These are phyloP conservation scores for Ambastaia sidthimunki DNA, from an alignment of 2,797 vertebrate genomes.

Conservation along the genomic window DNA sequence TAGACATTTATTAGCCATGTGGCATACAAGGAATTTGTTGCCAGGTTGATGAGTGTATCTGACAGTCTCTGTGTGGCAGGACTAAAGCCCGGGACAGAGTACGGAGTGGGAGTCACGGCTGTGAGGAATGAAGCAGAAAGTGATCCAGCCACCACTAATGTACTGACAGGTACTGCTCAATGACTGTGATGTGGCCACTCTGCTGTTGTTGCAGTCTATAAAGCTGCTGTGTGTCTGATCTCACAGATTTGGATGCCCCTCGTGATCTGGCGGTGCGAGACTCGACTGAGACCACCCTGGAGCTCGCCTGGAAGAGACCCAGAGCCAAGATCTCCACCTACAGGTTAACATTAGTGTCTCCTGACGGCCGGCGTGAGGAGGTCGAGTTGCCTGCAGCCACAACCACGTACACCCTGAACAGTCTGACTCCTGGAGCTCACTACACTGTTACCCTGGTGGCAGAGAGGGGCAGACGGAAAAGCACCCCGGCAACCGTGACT, in stretches of 20 bases:
- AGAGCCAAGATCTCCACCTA: constrained; percentile 86
- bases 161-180: constrained; percentile 84
- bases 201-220: background rate
- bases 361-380: constrained; percentile 73
- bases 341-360: constrained; percentile 74
- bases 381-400: constrained; percentile 76
- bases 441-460: constrained; percentile 82
- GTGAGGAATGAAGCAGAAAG: constrained; percentile 90
- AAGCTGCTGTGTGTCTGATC: background rate
- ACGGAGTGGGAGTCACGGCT: constrained; percentile 91
- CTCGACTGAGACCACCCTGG: constrained; percentile 82
- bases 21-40: too few relatives aligned
- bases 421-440: constrained; percentile 79
- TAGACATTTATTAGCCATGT: too few relatives aligned
- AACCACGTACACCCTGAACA: constrained; percentile 74
- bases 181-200: background rate
- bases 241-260: constrained; percentile 87
- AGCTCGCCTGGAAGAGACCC: constrained; percentile 84
- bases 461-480: constrained; percentile 86
- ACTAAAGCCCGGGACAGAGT: constrained; percentile 91
- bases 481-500: constrained; percentile 74
- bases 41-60: background rate
- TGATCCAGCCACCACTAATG: constrained; percentile 87
- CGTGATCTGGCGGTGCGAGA: constrained; percentile 77
- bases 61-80: constrained; percentile 69